Base-by-base conservation (phyloP, 2,888 invertebrate genomes). In the Hipparchia sbordonii region DNA sequence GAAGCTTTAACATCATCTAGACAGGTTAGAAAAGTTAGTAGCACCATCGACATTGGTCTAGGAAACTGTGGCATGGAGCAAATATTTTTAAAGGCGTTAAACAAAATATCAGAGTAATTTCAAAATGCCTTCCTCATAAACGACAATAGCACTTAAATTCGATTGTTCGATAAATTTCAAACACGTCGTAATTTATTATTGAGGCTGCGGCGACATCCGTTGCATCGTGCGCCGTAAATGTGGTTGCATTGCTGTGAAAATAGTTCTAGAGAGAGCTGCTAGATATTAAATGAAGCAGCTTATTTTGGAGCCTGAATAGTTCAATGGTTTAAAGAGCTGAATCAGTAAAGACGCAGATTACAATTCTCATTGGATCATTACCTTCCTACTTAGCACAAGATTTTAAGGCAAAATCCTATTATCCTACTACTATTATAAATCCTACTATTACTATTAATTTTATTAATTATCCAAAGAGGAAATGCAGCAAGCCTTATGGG, bases 121-220 rank as follows among this genome's bases (percentile, higher is more conserved):
- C 12, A 5, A 12, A 10, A 52, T 52, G 12, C 12, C 7, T 48
- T 48, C 48, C 48, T 52, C 10, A 52, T 12, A 51, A 51, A 51
- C 8, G 52, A 10, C 12, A 12, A 5, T 5, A 52, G 12, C 12
- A 12, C 12, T 52, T 52, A 10, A 52, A 52, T 52, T 12, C 52
- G 61, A 57, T 71, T 45, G 68, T 54, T 66, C 65, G 56, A 70
- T 73, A 67, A 73, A 71, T 62, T 71, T 71, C 66, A 62, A 74
- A 67, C 59, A 46, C 54, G 45, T 54, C 12, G 56, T 74, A 68
- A 68, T 66, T 69, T 72, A 72, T 72, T 61, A 57, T 65, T 74
- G 61, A 72, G 54, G 23, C 71, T 71, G 67, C 67, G 65, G 71
- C 59, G 71, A 69, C 68, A 61, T 48, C 56, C 60, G 61, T 60